These are phyloP conservation scores for Pterois miles DNA, from an alignment of 2,797 vertebrate genomes.

Conservation along the genomic window DNA sequence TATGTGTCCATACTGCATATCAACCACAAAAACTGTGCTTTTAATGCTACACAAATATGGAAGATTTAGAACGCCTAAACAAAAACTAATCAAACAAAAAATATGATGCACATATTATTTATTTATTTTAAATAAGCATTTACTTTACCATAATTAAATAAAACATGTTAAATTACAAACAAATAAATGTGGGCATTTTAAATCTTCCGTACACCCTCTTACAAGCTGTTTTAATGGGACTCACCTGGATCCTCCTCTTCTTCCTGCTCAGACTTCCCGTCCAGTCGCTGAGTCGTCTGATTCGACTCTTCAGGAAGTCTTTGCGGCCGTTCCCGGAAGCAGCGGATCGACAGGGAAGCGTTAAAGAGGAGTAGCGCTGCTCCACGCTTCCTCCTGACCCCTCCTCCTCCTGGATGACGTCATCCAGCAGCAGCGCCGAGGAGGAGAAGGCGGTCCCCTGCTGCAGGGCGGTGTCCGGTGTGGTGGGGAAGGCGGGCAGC, in stretches of 20 bases:
- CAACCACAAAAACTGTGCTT: not conserved
- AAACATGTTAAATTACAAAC: not conserved
- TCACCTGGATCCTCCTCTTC: conserved; percentile 93
- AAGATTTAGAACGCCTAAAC: not conserved
- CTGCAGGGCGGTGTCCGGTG: conserved; percentile 70
- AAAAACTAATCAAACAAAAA: not conserved
- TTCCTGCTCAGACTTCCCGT: conserved; percentile 94
- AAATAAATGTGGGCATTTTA: not conserved
- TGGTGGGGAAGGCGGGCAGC: conserved; percentile 74
- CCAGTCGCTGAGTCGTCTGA: conserved; percentile 94
- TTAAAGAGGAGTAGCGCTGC: conserved; percentile 84
- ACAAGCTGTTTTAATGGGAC: not conserved
- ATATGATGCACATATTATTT: not conserved
- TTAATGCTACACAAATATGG: not conserved
- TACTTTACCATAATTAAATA: not conserved
- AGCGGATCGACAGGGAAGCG: conserved; percentile 82
- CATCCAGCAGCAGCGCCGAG: conserved; percentile 68
- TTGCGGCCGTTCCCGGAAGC: conserved; percentile 82
- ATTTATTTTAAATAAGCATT: not conserved
- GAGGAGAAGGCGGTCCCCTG: conserved; percentile 42
- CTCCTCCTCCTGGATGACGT: conserved; percentile 74
- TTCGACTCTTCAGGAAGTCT: conserved; percentile 90
- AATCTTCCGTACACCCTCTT: not conserved
- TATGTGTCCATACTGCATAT: not conserved
- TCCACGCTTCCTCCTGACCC: conserved; percentile 59